Evolutionary conservation across 2,797 vertebrate genomes (phyloP).

Genomic region (Mico argentatus): DNA sequence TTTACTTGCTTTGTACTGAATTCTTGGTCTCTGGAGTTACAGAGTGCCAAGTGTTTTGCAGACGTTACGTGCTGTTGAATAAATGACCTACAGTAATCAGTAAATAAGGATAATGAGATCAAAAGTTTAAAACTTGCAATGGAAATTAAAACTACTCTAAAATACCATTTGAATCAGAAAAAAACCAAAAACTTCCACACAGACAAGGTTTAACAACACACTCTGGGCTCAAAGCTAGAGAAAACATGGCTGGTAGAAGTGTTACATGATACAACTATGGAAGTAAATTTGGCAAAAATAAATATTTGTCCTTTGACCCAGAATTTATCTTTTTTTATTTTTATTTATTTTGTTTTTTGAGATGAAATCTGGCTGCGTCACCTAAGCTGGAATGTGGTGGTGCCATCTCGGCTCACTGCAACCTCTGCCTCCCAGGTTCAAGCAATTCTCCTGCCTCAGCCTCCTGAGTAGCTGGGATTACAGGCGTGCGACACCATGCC

Average conservation of each 20-base stretch:
- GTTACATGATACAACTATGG: not conserved
- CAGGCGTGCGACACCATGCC: not conserved
- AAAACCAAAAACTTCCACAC: not conserved
- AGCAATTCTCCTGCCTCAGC: not conserved
- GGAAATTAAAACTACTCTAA: not conserved
- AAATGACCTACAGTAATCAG: not conserved
- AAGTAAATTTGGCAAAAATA: not conserved
- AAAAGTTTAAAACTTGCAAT: slow-evolving; percentile 19
- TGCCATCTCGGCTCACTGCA: not conserved
- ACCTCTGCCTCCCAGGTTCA: not conserved
- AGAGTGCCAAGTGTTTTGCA: not conserved
- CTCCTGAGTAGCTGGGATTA: not conserved
- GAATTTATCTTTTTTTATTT: not conserved
- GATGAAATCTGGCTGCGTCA: not conserved
- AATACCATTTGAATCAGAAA: not conserved
- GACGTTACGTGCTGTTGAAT: not conserved
- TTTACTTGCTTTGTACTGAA: not conserved
- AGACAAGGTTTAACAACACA: not conserved
- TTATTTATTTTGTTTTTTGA: not conserved
- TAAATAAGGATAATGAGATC: slow-evolving; percentile 21
- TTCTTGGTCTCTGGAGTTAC: not conserved
- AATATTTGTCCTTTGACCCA: not conserved
- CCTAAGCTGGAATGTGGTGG: not conserved
- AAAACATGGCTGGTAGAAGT: not conserved
- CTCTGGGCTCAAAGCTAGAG: not conserved